Evolutionary conservation across 92 coral and sea anemone genomes (phyloP), one percentile per base, ranked within the genome.

Genomic region (Scolanthus callimorphus): DNA sequence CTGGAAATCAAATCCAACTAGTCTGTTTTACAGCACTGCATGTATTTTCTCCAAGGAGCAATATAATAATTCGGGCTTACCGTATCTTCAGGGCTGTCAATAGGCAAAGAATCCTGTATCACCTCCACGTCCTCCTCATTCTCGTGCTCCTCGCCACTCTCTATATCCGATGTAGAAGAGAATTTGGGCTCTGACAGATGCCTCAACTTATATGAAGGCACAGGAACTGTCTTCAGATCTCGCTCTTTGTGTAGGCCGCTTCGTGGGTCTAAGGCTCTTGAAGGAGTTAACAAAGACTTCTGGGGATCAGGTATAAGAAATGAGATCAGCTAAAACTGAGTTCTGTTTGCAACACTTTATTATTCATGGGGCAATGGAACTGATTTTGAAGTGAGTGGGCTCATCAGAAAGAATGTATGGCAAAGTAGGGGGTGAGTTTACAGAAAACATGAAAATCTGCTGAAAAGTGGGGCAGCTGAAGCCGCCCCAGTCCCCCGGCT

Each of bases 41-140:
- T 34, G 15, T 34, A 15, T 34, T 34, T 34, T 34, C 43, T 4
- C 10, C 23, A n/a, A n/a, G n/a, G n/a, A n/a, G n/a, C n/a, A n/a
- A n/a, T n/a, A n/a, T n/a, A n/a, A n/a, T n/a, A n/a, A n/a, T n/a
- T n/a, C n/a, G n/a, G n/a, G n/a, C n/a, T n/a, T n/a, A 60, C 26
- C 29, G 2, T 17, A 15, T 31, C 49, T 37, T 67, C 47, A 1
- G 74, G 74, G 20, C 63, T 52, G 20, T 67, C 74, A 38, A 67
- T 31, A 17, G 74, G 74, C 11, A 67, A 4, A 2, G 74, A 67
- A 37, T 67, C 74, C 55, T 67, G 63, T 22, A 67, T 43, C 13
- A 67, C 48, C 51, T 55, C 74, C 12, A 65, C 25, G 26, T 51
- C 71, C 12, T 21, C 39, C 29, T 65, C 34, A 24, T 65, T 26